These are phyloP conservation scores for Lasioglossum vierecki DNA, from an alignment of 2,888 invertebrate genomes.

Conservation along the genomic window DNA sequence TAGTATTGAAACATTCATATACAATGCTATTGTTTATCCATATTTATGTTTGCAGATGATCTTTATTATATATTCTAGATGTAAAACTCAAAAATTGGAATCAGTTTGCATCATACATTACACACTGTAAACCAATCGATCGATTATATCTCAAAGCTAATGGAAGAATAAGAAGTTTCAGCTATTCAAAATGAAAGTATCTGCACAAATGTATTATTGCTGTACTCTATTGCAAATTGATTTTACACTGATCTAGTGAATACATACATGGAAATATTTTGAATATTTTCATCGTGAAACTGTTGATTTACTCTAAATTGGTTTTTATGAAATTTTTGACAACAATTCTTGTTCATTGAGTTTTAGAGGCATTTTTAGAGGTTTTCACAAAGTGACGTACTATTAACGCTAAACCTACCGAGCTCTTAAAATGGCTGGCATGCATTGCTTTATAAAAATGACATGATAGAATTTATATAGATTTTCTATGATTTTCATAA, in stretches of 20 bases:
- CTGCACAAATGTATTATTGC: background rate
- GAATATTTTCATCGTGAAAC: background rate
- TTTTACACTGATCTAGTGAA: background rate
- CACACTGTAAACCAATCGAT: background rate
- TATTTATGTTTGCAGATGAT: constrained; percentile 3
- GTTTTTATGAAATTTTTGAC: background rate
- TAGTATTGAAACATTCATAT: background rate
- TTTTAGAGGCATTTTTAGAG: background rate
- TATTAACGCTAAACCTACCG: too few relatives aligned
- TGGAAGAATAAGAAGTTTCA: background rate
- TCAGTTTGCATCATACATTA: background rate
- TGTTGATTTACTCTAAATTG: background rate
- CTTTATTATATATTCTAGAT: background rate
- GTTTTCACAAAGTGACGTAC: background rate
- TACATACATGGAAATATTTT: background rate
- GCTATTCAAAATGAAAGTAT: background rate
- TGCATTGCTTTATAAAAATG: too few relatives aligned
- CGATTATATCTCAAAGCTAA: background rate
- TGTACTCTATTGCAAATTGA: background rate
- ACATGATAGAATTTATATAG: too few relatives aligned
- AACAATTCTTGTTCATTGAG: background rate
- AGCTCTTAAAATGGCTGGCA: too few relatives aligned
- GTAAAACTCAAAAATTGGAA: background rate
- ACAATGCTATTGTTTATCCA: background rate
- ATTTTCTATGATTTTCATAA: too few relatives aligned